These are phyloP conservation scores for Trochalopteron elliotii DNA, from an alignment of 2,113 vertebrate species.

Conservation along the genomic window DNA sequence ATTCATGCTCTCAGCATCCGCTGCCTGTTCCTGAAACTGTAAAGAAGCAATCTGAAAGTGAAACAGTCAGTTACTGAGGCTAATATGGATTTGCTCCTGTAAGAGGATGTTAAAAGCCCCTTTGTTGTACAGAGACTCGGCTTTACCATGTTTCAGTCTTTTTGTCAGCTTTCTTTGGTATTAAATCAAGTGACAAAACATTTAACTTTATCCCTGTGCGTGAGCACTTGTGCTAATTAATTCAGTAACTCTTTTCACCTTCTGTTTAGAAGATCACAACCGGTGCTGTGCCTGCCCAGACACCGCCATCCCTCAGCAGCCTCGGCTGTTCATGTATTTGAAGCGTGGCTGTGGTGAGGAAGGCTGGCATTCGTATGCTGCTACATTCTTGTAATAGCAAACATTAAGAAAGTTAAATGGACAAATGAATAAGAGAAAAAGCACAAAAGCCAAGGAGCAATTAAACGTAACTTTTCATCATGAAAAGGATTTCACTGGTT, in stretches of 20 bases:
- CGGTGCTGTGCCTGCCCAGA: background rate
- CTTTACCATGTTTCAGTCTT: background rate
- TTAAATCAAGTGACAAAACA: background rate
- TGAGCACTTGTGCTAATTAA: slow-evolving; percentile 6
- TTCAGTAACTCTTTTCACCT: slow-evolving; percentile 26
- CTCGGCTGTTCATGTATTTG: rapidly evolving
- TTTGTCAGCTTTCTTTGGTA: background rate
- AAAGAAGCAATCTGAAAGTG: background rate
- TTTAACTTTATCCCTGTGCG: background rate
- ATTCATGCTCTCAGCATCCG: background rate
- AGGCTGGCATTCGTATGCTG: slow-evolving; percentile 31
- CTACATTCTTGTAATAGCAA: slow-evolving; percentile 63
- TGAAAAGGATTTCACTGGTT: slow-evolving; percentile 84
- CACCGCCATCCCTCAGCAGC: background rate
- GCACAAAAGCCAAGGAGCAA: slow-evolving; percentile 68
- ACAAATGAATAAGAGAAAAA: slow-evolving; percentile 61
- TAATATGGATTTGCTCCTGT: background rate
- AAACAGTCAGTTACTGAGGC: background rate
- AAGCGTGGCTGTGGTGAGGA: background rate
- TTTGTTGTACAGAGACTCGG: background rate
- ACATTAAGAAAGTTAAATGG: slow-evolving; percentile 65
- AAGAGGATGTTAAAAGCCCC: background rate
- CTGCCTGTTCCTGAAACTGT: background rate
- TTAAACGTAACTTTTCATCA: slow-evolving; percentile 85
- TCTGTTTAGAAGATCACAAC: background rate